Conservation (phyloP, 1,140 invertebrate genomes). For the Venturia canescens region DNA sequence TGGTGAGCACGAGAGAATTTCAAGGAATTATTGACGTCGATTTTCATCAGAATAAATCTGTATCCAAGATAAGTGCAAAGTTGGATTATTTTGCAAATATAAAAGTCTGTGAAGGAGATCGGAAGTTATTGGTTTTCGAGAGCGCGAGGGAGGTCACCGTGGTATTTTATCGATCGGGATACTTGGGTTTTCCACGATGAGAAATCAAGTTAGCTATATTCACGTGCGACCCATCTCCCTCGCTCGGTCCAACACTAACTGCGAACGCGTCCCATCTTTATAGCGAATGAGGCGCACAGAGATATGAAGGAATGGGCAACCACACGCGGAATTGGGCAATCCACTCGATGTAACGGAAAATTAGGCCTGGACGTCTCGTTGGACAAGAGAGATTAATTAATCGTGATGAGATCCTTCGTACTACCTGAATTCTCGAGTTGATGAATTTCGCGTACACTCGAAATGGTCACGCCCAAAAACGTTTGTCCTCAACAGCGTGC, state of each 20-base stretch:
- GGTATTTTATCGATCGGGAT: conserved; percentile 31
- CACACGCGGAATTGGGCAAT: conserved; percentile 40
- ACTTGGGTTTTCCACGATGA: conserved; percentile 16
- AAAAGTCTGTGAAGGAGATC: not conserved
- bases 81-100: not conserved
- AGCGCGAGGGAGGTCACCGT: not conserved
- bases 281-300: not conserved
- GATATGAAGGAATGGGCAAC: conserved; percentile 17
- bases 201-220: conserved; percentile 29
- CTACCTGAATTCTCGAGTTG: conserved; percentile 52
- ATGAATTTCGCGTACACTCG: conserved; percentile 46
- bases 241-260: not conserved
- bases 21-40: not conserved
- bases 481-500: not conserved
- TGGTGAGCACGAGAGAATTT: not conserved
- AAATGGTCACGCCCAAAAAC: conserved; percentile 52
- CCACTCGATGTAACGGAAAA: conserved; percentile 46
- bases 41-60: not conserved
- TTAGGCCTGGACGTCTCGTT: conserved; percentile 41
- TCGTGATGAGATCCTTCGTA: conserved; percentile 33
- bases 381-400: conserved; percentile 46
- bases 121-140: conserved; percentile 2
- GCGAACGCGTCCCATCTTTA: not conserved
- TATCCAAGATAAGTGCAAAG: not conserved
- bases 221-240: not conserved